Base-by-base conservation (phyloP, 2,888 invertebrate genomes). In the Hetaerina titia region DNA sequence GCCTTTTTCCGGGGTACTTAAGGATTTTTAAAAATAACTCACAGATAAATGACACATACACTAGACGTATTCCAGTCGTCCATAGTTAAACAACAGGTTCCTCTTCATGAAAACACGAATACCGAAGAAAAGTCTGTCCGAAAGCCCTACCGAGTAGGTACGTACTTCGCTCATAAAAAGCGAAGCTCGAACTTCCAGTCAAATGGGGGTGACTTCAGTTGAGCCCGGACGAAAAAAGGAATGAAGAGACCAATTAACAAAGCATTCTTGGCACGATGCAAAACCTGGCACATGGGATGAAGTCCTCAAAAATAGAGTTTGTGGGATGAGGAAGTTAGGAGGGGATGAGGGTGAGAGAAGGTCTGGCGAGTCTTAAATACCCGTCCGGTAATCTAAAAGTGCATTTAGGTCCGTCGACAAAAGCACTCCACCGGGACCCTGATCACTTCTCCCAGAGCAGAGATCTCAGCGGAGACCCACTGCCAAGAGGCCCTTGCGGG, bases 291-390 rank as follows among this genome's bases (percentile, higher is more conserved):
- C 63, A 25, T 13, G 8, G 63, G 60, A 89, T 57, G 57, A 56
- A 89, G 57, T 89, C 31, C 64, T 90, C 63, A 90, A 31, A 90
- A 90, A 90, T 90, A 90, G 63, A 60, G n/a, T 60, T 81, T 90
- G 60, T 60, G 31, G 63, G 90, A 31, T 58, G 31, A 64, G 60
- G 81, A 15, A 25, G 31, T 81, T 25, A 31, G 81, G 69, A 57
- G 60, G n/a, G 2, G 2, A n/a, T 25, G 60, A 90, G 60, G 58
- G n/a, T 7, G 5, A 13, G 13, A 13, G 13, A 4, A n/a, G 22
- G n/a, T 19, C 56, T 56, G 58, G 89, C n/a, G 56, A 57, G 5
- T 57, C 89, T 56, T 56, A 56, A 56, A 89, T 57, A 57, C 11
- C 89, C 89, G 58, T 58, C 57, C 57, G 11, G 58, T 15, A 22